These are phyloP conservation scores for Nyctereutes procyonoides DNA, from an alignment of 2,113 vertebrate genomes.

Conservation along the genomic window DNA sequence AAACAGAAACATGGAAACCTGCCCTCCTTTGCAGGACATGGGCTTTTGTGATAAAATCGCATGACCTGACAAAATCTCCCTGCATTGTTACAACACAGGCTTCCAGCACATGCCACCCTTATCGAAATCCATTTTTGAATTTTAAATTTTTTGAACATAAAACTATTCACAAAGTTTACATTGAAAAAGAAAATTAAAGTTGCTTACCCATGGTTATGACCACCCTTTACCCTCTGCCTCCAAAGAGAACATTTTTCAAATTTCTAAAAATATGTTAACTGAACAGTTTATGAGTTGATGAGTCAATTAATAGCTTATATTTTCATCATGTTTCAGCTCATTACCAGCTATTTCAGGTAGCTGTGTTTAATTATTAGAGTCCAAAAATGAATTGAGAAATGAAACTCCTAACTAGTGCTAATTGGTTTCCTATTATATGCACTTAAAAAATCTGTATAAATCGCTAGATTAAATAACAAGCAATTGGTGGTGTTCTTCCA, in stretches of 20 bases:
- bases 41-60: slow-evolving; percentile 86
- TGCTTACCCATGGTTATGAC: neutral
- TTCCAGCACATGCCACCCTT: slow-evolving; percentile 65
- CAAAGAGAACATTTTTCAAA: slow-evolving; percentile 45
- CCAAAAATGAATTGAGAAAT: slow-evolving; percentile 79
- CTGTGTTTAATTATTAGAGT: slow-evolving; percentile 79
- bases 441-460: slow-evolving; percentile 72
- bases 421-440: slow-evolving; percentile 82
- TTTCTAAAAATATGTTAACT: slow-evolving; percentile 50
- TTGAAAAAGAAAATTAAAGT: slow-evolving; percentile 40
- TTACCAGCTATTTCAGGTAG: slow-evolving; percentile 65
- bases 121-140: slow-evolving; percentile 59
- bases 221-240: neutral
- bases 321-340: slow-evolving; percentile 68
- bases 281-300: slow-evolving; percentile 58
- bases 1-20: slow-evolving; percentile 85
- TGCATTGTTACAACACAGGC: slow-evolving; percentile 73
- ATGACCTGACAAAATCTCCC: slow-evolving; percentile 83
- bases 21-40: slow-evolving; percentile 82
- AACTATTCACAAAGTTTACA: neutral
- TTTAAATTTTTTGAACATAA: neutral
- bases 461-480: slow-evolving; percentile 86
- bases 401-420: slow-evolving; percentile 81
- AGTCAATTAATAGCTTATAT: slow-evolving; percentile 69
- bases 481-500: slow-evolving; percentile 82